Evolutionary conservation across 2,888 invertebrate species (phyloP), one percentile per base, ranked within the genome.

Genomic region (Emmelina monodactyla): DNA sequence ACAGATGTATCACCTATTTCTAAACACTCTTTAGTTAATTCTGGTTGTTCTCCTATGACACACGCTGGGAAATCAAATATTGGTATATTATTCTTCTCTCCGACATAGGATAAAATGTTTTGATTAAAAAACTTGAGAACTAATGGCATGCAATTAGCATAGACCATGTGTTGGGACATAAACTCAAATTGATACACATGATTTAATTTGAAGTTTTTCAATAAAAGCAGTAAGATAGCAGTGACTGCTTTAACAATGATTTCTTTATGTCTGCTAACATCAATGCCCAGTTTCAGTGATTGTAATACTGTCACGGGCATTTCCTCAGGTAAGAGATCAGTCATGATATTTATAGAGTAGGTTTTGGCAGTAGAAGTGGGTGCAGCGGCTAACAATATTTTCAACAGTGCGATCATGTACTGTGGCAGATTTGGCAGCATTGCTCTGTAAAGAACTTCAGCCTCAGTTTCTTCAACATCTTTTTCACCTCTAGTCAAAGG

Each of bases 161-260:
- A 98, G 7, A 99, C 97, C 48, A 99, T 82, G 78, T 99, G 97
- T 70, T 99, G 97, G 1, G 96, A 94, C 89, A 98, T 94, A 62
- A 94, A 98, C 73, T 99, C 99, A 82, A 98, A 99, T 78, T 99
- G 99, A 68, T 97, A 99, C 31, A 98, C 85, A 76, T 99, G 99
- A 76, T 97, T 99, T 40, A 85, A 65, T 73, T 98, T 98, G 57
- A 98, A 95, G 79, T 99, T 97, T 75, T 99, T 99, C 45, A 99
- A 76, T 35, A 98, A 84, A 7, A 98, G 79, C 38, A 99, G 72
- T 35, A 98, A 80, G 48, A 97, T 92, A 11, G 91, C 92, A 29
- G 94, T 93, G 1, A 94, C 89, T 10, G 97, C 92, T 82, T 99
- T 99, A 0, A 98, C 97, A 50, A 99, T 94, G 35, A 99, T 94